A percentile compares a stretch with the other conserved stretches of the same genome.
phyloP scores from a whole-genome alignment of 2,888 invertebrate species.

The Polyommatus iphigenia region DNA sequence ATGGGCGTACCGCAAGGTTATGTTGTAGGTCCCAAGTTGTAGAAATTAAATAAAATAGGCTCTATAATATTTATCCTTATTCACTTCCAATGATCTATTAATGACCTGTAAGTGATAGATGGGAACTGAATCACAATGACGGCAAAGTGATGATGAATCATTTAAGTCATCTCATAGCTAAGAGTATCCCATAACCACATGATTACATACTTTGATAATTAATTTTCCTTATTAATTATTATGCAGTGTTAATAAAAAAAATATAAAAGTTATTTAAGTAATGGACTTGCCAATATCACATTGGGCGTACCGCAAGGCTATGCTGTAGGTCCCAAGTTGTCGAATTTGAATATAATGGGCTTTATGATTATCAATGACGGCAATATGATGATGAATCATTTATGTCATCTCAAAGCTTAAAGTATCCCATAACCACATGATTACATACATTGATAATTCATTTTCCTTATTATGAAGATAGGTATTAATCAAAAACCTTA shows the following conservation, averaged over 20 bases:
- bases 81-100: not conserved
- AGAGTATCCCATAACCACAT: not conserved
- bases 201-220: not conserved
- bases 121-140: not conserved
- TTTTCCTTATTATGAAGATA: too few species aligned
- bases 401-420: not conserved
- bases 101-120: not conserved
- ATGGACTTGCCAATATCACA: too few species aligned
- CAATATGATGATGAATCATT: not conserved
- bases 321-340: too few species aligned
- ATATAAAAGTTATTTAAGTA: too few species aligned
- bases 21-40: not conserved
- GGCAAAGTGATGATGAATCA: not conserved
- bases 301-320: too few species aligned
- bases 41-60: not conserved
- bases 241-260: too few species aligned
- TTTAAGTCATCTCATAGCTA: not conserved
- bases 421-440: not conserved
- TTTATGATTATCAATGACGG: too few species aligned
- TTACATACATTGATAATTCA: not conserved
- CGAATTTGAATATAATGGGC: too few species aligned
- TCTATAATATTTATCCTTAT: not conserved
- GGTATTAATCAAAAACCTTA: too few species aligned
- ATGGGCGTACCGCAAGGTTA: not conserved
- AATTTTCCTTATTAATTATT: too few species aligned